These are phyloP conservation scores for Enteromius anoplus DNA, from an alignment of 2,797 vertebrate genomes.

Conservation along the genomic window DNA sequence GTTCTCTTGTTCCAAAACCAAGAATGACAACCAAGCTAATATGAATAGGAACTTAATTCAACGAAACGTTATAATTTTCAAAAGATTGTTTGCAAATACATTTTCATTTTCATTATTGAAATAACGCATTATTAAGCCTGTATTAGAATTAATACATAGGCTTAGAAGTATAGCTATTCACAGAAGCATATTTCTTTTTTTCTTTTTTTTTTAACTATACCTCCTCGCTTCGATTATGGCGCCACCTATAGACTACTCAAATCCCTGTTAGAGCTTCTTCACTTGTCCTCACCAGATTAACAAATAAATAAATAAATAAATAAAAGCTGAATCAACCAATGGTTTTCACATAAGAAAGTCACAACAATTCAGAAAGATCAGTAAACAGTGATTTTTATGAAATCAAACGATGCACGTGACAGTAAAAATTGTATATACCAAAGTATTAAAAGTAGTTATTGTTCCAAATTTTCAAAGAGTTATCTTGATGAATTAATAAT, in stretches of 20 bases:
- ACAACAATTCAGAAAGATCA: constrained; percentile 19
- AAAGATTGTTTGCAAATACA: background rate
- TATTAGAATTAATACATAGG: background rate
- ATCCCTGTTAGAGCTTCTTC: constrained; percentile 59
- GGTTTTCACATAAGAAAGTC: constrained; percentile 2
- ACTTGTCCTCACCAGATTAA: background rate
- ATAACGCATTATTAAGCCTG: background rate
- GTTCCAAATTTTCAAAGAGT: background rate
- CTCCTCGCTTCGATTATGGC: constrained; percentile 58
- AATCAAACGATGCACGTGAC: background rate
- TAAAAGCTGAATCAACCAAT: constrained; percentile 58
- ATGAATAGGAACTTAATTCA: background rate
- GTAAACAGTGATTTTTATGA: constrained; percentile 22
- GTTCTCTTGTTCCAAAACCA: no score
- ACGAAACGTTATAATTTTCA: background rate
- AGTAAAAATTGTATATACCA: constrained; percentile 15
- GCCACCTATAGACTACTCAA: constrained; percentile 76
- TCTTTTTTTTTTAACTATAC: background rate
- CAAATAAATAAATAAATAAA: no score
- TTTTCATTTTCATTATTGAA: background rate
- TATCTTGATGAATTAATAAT: background rate
- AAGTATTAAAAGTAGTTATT: constrained; percentile 27
- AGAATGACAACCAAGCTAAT: background rate
- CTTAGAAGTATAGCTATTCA: background rate
- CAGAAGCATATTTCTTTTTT: background rate